Evolutionary conservation across 1,140 invertebrate genomes (phyloP).

Genomic region (Whitmania pigra): DNA sequence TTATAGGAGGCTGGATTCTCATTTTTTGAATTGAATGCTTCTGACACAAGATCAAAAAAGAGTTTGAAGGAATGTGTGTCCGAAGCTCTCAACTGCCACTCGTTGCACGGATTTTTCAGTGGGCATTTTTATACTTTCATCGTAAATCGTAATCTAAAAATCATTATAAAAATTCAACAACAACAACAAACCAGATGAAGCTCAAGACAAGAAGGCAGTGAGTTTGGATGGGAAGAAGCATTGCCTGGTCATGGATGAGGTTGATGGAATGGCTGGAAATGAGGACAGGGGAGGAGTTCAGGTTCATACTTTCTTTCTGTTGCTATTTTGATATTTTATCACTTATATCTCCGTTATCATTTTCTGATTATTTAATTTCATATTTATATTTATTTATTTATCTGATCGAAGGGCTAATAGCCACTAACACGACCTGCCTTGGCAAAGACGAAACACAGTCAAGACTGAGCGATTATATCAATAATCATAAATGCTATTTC

Average conservation of each 20-base stretch:
- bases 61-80: slow-evolving; percentile 68
- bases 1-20: slow-evolving; percentile 76
- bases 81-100: slow-evolving; percentile 51
- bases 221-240: slow-evolving; percentile 47
- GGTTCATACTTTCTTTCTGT: slow-evolving; percentile 26
- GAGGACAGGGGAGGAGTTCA: slow-evolving; percentile 92
- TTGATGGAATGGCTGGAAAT: slow-evolving; percentile 98
- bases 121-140: slow-evolving; percentile 13
- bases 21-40: slow-evolving; percentile 89
- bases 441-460: no score
- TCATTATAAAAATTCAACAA: no score
- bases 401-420: no score
- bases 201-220: neutral
- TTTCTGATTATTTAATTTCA: neutral
- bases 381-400: no score
- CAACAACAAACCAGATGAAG: no score
- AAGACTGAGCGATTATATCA: no score
- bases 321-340: no score
- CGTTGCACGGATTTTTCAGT: slow-evolving; percentile 36
- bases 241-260: slow-evolving; percentile 96
- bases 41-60: slow-evolving; percentile 84
- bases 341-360: neutral
- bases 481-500: no score
- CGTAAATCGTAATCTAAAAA: no score
- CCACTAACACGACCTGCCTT: no score